phyloP scores from a whole-genome alignment of 2,888 invertebrate species.

The Iselma pallidipennis region DNA sequence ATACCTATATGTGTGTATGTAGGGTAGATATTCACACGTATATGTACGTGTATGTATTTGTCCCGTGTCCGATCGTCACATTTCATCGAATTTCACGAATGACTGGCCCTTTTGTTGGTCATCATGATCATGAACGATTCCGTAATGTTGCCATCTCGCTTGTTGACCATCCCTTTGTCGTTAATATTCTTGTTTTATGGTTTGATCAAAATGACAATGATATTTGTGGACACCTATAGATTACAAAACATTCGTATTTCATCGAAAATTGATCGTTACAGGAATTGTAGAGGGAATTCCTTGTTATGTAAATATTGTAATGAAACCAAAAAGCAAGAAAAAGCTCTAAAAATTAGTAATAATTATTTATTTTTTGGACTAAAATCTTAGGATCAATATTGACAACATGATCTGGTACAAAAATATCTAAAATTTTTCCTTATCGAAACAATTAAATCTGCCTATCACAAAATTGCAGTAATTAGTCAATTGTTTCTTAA shows the following conservation, averaged over 20 bases:
- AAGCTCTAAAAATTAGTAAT: conserved; percentile 11
- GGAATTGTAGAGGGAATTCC: too few relatives aligned
- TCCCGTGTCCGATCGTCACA: conserved; percentile 53
- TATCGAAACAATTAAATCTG: too few relatives aligned
- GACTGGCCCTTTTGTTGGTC: conserved; percentile 55
- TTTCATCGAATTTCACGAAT: conserved; percentile 61
- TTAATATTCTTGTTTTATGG: not conserved
- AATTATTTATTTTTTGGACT: conserved; percentile 29
- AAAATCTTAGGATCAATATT: conserved; percentile 19
- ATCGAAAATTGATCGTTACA: too few relatives aligned
- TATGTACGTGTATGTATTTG: too few relatives aligned
- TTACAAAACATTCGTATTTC: too few relatives aligned
- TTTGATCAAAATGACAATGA: not conserved
- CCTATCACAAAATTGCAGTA: conserved; percentile 55
- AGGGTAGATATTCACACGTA: too few relatives aligned
- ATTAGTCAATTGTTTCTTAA: conserved; percentile 38
- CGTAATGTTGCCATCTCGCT: not conserved
- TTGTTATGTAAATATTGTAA: too few relatives aligned
- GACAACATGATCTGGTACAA: conserved; percentile 44
- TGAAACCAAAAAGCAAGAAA: too few relatives aligned
- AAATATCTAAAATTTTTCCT: conserved; percentile 52
- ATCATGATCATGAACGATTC: conserved; percentile 10
- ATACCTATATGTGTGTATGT: too few relatives aligned
- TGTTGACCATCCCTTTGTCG: not conserved
- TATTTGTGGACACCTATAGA: too few relatives aligned